Evolutionary conservation across 2,888 invertebrate species (phyloP).

Genomic region (Cosmopolites sordidus): DNA sequence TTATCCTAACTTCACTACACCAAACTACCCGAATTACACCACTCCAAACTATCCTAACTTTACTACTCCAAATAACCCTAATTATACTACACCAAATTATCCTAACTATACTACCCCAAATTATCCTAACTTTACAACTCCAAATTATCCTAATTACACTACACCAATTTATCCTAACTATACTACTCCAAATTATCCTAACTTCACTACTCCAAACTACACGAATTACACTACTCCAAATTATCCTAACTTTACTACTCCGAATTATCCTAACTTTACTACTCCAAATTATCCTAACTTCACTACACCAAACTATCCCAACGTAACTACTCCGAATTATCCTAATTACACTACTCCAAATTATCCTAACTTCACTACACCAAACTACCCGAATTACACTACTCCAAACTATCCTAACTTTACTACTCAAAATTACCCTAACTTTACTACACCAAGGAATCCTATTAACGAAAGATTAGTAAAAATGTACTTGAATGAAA

Average conservation of each 20-base stretch:
- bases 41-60: neutral
- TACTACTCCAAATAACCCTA: neutral
- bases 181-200: neutral
- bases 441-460: conserved; percentile 3
- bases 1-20: neutral
- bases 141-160: conserved; percentile 1
- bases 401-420: conserved; percentile 5
- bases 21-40: neutral
- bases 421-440: neutral
- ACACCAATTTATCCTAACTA: conserved; percentile 1
- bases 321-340: conserved; percentile 3
- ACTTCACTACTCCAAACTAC: neutral
- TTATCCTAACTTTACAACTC: conserved; percentile 1
- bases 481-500: neutral
- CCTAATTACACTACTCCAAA: conserved; percentile 5
- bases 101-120: neutral
- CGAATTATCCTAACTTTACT: conserved; percentile 5
- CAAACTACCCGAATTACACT: conserved; percentile 3
- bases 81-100: conserved; percentile 1
- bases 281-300: conserved; percentile 6
- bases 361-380: conserved; percentile 5
- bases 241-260: conserved; percentile 6
- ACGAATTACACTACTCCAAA: conserved; percentile 12
- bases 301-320: conserved; percentile 9
- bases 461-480: conserved; percentile 1